Conservation (phyloP, 2,888 invertebrate species). For the Leucophenga montana region DNA sequence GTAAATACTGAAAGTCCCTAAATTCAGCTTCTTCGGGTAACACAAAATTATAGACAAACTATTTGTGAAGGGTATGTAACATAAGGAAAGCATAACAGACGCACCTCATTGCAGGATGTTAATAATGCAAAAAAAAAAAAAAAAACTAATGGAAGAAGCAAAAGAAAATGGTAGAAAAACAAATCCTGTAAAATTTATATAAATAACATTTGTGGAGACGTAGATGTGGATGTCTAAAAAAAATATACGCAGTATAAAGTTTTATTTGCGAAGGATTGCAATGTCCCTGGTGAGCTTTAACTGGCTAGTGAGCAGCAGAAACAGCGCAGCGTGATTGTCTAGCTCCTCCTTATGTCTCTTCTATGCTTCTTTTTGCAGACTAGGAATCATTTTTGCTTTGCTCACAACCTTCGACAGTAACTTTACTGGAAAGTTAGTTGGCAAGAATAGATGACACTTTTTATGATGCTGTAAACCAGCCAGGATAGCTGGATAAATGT, state of each 20-base stretch:
- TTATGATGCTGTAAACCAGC: not conserved
- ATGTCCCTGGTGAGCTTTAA: not conserved
- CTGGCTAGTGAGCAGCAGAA: too few relatives aligned
- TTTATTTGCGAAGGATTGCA: slow-evolving; percentile 20
- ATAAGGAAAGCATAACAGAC: too few relatives aligned
- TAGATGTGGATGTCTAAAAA: not conserved
- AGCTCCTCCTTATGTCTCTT: too few relatives aligned
- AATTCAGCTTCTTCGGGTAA: too few relatives aligned
- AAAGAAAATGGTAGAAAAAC: not conserved
- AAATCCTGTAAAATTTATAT: slow-evolving; percentile 12
- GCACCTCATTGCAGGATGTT: too few relatives aligned
- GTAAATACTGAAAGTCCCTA: too few relatives aligned
- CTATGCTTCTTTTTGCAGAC: too few relatives aligned
- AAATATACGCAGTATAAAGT: slow-evolving; percentile 8
- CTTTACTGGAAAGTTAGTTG: slow-evolving; percentile 12
- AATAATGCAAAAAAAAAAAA: too few relatives aligned
- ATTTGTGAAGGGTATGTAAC: too few relatives aligned
- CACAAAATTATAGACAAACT: too few relatives aligned
- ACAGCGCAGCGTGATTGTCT: too few relatives aligned
- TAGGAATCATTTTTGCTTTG: not conserved
- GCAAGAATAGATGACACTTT: not conserved
- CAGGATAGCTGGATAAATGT: not conserved
- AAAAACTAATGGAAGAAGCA: not conserved
- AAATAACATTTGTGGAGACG: slow-evolving; percentile 6
- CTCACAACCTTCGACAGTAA: slow-evolving; percentile 14